A percentile compares a stretch with the other conserved stretches of the same genome.
These are phyloP conservation scores for Drosophila subpulchrella DNA, from an alignment of 1,140 invertebrate genomes.

Conservation along the genomic window DNA sequence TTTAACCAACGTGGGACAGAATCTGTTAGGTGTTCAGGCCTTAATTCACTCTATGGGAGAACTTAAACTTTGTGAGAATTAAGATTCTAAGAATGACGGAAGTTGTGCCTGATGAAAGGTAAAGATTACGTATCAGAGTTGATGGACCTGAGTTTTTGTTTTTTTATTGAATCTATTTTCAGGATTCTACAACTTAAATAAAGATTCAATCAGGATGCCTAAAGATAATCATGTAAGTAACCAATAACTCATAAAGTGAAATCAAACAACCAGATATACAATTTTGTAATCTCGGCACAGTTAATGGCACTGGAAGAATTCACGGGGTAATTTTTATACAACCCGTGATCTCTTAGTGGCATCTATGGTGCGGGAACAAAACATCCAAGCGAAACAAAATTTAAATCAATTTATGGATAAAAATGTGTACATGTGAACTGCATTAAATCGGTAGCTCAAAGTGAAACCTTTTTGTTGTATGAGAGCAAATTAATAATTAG, in stretches of 20 bases:
- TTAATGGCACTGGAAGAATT: conserved; percentile 86
- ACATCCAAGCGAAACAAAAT: conserved; percentile 30
- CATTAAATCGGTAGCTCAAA: conserved; percentile 53
- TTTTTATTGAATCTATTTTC: neutral
- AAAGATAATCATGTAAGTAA: neutral
- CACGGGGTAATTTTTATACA: conserved; percentile 84
- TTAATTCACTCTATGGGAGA: neutral
- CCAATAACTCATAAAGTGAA: conserved; percentile 14
- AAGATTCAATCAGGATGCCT: neutral
- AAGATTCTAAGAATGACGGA: conserved; percentile 23
- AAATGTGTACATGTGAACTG: conserved; percentile 58
- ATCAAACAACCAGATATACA: neutral
- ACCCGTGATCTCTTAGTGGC: conserved; percentile 85
- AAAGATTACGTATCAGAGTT: conserved; percentile 7
- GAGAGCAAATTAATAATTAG: conserved; percentile 58
- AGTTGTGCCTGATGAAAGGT: conserved; percentile 18
- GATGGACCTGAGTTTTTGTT: neutral
- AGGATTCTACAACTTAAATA: neutral
- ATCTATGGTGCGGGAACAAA: conserved; percentile 84
- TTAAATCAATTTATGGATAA: neutral
- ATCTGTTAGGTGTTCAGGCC: conserved; percentile 8
- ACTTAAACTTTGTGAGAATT: conserved; percentile 17
- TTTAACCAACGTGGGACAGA: conserved; percentile 49
- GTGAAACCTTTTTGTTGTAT: conserved; percentile 3
- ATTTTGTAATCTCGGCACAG: conserved; percentile 79